Evolutionary conservation across 2,113 vertebrate species (phyloP).

Genomic region (Salvator merianae): DNA sequence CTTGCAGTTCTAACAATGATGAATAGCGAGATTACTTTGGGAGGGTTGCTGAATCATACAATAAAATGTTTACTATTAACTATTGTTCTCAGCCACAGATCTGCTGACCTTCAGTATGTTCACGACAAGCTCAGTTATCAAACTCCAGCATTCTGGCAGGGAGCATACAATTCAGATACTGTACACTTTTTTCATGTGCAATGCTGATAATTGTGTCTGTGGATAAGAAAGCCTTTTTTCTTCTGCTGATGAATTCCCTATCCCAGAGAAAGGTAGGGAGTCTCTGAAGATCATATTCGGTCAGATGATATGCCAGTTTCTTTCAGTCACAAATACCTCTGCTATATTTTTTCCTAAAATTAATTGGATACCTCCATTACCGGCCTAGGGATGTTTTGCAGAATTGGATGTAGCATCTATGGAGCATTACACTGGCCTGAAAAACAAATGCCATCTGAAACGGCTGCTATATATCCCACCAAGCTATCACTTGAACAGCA

Average conservation of each 20-base stretch:
- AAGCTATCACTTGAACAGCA: background rate
- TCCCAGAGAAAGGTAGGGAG: background rate
- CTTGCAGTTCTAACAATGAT: constrained; percentile 68
- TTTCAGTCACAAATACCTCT: constrained; percentile 22
- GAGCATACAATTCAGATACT: constrained; percentile 45
- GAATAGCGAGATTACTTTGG: constrained; percentile 53
- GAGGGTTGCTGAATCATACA: constrained; percentile 69
- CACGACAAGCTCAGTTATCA: constrained; percentile 69
- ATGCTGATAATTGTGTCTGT: constrained; percentile 25
- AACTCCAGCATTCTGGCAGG: constrained; percentile 62
- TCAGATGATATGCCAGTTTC: constrained; percentile 22
- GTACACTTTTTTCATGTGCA: constrained; percentile 42
- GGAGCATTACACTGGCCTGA: background rate
- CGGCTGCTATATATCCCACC: background rate
- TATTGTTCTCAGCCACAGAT: constrained; percentile 54
- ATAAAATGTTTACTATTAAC: constrained; percentile 61
- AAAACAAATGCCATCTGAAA: background rate
- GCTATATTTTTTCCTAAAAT: constrained; percentile 27
- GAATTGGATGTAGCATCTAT: background rate
- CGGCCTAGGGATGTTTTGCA: background rate
- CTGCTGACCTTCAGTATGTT: constrained; percentile 66
- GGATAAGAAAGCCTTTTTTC: constrained; percentile 15
- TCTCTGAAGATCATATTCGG: constrained; percentile 30
- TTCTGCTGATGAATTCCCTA: background rate
- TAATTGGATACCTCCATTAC: background rate